A percentile compares a stretch with the other conserved stretches of the same genome.
These are phyloP conservation scores for Sialis fuliginosa DNA, from an alignment of 2,888 invertebrate species.

Conservation along the genomic window DNA sequence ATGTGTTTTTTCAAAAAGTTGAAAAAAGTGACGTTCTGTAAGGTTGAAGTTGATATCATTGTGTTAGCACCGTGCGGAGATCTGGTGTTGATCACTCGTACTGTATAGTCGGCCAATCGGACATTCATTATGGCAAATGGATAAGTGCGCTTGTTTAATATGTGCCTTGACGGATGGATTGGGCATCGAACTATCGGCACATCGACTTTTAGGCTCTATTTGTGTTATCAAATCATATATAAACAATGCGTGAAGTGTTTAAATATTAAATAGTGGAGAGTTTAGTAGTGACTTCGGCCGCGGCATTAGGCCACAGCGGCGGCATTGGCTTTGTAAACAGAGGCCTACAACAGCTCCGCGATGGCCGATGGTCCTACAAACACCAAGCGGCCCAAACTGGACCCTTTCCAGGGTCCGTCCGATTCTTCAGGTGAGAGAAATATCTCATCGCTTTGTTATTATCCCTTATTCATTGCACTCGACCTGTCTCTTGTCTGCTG, in stretches of 20 bases:
- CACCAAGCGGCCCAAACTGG: slow-evolving; percentile 81
- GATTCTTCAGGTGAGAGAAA: slow-evolving; percentile 60
- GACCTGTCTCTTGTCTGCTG: neutral
- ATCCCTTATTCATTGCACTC: neutral
- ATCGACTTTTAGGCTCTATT: slow-evolving; percentile 37
- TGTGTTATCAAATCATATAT: slow-evolving; percentile 18
- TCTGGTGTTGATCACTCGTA: slow-evolving; percentile 46
- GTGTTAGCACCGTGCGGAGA: slow-evolving; percentile 55
- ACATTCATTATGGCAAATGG: slow-evolving; percentile 68
- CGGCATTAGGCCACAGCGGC: slow-evolving; percentile 22
- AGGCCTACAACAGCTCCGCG: slow-evolving; percentile 17
- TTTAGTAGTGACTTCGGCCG: slow-evolving; percentile 24
- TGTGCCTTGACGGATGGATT: slow-evolving; percentile 61
- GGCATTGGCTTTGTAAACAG: slow-evolving; percentile 46
- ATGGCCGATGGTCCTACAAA: slow-evolving; percentile 97
- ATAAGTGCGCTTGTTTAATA: slow-evolving; percentile 50
- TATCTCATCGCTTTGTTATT: neutral
- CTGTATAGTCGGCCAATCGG: slow-evolving; percentile 43
- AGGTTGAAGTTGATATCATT: slow-evolving; percentile 52
- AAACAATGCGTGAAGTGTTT: slow-evolving; percentile 27
- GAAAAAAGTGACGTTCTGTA: slow-evolving; percentile 39
- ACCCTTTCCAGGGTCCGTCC: slow-evolving; percentile 65
- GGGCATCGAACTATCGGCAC: slow-evolving; percentile 49
- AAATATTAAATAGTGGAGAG: slow-evolving; percentile 25
- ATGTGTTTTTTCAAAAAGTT: slow-evolving; percentile 25